Evolutionary conservation across 2,888 invertebrate genomes (phyloP), one percentile per base, ranked within the genome.

Genomic region (Drosophila stalkeri): DNA sequence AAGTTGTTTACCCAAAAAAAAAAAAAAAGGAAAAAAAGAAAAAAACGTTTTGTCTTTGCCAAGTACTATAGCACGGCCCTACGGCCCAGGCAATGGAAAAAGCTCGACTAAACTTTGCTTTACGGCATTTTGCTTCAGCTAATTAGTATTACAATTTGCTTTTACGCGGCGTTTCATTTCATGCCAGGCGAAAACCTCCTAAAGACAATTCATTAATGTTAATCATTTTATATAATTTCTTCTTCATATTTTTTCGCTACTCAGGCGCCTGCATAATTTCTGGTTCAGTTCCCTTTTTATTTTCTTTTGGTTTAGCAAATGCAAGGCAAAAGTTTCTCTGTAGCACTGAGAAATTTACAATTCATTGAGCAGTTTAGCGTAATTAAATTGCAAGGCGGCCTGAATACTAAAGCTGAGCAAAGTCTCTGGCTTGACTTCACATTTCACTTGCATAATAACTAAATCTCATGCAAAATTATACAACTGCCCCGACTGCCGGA

Each of bases 131-230:
- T 77, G 77, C 81, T 63, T 81, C 71, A 70, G 73, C 88, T 89
- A 89, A 89, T 89, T 89, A 91, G 89, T 80, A 84, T 84, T 86
- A 82, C 89, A 89, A 90, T 90, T 91, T 82, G 69, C 80, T 70
- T 83, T 72, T 72, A 72, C 59, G 62, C 64, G 59, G 31, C 64
- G 64, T 69, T 78, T 81, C 81, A 54, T 80, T 82, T 72, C 56
- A 39, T 65, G 71, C 16, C 61, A 49, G 64, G 35, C 46, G 57
- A 46, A 76, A 67, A 52, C 56, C 77, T 72, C 66, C 84, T 64
- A 70, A 71, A 81, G 77, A 78, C 87, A 87, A 84, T 84, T 83
- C 86, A 89, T 90, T 90, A 89, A 90, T 89, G 89, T 75, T 82
- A 90, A 89, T 88, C 86, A 91, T 83, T 89, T 89, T 77, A 80